These are phyloP conservation scores for Urocyon cinereoargenteus DNA, from an alignment of 2,797 vertebrate genomes.

Conservation along the genomic window DNA sequence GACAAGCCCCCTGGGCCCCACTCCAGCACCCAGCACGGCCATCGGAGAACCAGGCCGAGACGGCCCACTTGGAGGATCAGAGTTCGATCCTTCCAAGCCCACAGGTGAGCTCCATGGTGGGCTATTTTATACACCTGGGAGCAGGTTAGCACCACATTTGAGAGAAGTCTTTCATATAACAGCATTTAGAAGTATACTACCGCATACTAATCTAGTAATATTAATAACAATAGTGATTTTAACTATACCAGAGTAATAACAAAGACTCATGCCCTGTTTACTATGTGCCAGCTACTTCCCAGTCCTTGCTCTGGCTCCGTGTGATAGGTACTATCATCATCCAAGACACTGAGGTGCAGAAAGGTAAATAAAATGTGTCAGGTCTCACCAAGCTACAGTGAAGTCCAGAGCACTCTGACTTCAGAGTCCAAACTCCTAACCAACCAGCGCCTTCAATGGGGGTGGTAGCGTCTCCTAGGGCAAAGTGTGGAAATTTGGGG, in stretches of 20 bases:
- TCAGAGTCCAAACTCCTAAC: neutral
- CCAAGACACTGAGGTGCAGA: neutral
- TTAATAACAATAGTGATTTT: neutral
- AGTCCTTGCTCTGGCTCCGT: neutral
- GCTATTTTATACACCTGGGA: neutral
- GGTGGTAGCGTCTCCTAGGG: neutral
- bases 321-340: neutral
- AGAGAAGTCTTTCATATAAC: neutral
- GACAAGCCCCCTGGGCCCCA: neutral
- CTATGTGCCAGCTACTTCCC: neutral
- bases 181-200: neutral
- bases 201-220: neutral
- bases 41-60: neutral
- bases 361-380: neutral
- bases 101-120: neutral
- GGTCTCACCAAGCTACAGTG: fast-evolving
- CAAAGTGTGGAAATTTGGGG: neutral
- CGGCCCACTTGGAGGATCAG: neutral
- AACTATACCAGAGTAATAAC: neutral
- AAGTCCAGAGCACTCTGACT: neutral
- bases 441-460: neutral
- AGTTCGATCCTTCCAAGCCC: neutral
- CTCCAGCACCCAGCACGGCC: neutral
- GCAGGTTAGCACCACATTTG: neutral
- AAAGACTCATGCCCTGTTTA: neutral